Conservation (phyloP, 2,888 invertebrate species). For the Epinotia demarniana region DNA sequence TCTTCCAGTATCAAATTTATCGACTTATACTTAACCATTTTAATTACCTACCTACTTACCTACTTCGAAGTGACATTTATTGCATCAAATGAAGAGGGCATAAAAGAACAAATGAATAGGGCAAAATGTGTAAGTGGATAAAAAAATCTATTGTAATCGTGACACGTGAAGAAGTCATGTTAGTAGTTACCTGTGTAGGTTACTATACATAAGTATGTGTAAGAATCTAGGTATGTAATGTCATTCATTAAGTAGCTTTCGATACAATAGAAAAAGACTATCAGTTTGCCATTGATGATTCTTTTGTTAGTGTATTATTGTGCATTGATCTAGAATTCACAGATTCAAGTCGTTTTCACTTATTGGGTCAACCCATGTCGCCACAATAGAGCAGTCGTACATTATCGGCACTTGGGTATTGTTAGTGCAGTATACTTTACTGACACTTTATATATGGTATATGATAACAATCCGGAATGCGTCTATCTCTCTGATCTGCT, state of each 20-base stretch:
- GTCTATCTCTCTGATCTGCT: no score
- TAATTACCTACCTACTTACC: no score
- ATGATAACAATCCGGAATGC: no score
- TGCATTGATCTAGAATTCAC: constrained; percentile 31
- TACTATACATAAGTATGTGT: constrained; percentile 2
- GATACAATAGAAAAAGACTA: constrained; percentile 35
- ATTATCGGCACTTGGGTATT: constrained; percentile 33
- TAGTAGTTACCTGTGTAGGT: neutral
- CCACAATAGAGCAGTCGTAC: neutral
- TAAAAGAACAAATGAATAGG: no score
- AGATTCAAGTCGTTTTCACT: constrained; percentile 62
- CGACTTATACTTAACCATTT: no score
- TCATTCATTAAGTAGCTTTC: constrained; percentile 35
- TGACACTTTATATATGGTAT: no score
- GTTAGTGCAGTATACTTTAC: no score
- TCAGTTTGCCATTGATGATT: constrained; percentile 34
- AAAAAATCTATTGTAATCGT: neutral
- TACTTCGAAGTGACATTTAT: no score
- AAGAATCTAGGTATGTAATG: constrained; percentile 18
- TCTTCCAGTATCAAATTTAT: no score
- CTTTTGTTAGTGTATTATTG: constrained; percentile 31
- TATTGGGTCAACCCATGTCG: constrained; percentile 57
- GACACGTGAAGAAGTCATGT: neutral
- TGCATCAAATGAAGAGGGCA: no score
- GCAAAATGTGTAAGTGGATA: no score